Evolutionary conservation across 2,888 invertebrate genomes (phyloP).

Genomic region (Malthinus flaveolus): DNA sequence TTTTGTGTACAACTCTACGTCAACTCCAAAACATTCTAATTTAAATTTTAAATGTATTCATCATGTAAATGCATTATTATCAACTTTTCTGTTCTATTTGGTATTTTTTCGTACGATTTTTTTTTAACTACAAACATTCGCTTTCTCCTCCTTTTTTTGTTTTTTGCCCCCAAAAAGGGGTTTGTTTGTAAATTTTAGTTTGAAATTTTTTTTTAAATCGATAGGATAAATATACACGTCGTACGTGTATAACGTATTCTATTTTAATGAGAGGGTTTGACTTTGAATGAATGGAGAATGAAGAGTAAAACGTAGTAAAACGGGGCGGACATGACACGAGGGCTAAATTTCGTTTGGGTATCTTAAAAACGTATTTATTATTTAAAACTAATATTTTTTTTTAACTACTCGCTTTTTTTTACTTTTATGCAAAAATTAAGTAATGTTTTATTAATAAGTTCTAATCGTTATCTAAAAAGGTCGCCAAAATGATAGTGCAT

Average conservation of each 20-base stretch:
- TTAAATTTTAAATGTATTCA: constrained; percentile 15
- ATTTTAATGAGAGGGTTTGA: constrained; percentile 5
- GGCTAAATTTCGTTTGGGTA: background rate
- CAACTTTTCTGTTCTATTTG: too few relatives aligned
- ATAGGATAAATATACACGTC: too few relatives aligned
- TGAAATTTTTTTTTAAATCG: too few relatives aligned
- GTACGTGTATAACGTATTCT: background rate
- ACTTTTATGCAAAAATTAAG: constrained; percentile 5
- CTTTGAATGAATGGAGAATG: constrained; percentile 3
- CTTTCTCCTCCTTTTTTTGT: too few relatives aligned
- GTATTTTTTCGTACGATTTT: too few relatives aligned
- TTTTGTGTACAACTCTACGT: constrained; percentile 6
- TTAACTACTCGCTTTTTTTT: background rate
- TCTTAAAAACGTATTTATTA: too few relatives aligned
- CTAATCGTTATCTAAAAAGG: constrained; percentile 7
- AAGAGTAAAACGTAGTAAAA: constrained; percentile 4
- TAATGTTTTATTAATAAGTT: constrained; percentile 6
- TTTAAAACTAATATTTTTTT: too few relatives aligned
- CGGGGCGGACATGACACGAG: constrained; percentile 1
- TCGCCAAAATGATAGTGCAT: constrained; percentile 3
- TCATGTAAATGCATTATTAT: constrained; percentile 12
- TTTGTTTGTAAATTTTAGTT: too few relatives aligned
- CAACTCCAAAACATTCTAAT: background rate
- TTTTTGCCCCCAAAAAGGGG: too few relatives aligned
- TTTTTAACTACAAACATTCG: too few relatives aligned